Conservation (phyloP, 2,888 invertebrate genomes). For the Cephus runcator region DNA sequence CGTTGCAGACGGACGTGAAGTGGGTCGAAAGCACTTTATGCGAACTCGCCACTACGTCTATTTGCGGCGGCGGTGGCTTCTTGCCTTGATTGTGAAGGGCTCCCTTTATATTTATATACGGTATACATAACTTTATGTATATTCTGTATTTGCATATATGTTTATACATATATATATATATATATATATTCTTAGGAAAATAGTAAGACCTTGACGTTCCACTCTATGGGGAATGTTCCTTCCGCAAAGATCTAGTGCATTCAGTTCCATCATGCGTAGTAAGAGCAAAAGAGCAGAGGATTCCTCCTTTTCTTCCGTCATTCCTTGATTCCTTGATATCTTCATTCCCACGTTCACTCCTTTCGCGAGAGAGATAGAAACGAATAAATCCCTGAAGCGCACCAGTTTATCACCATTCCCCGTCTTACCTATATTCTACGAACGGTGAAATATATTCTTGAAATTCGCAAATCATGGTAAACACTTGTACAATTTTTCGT, state of each 20-base stretch:
- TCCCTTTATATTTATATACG: not conserved
- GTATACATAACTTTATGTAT: not conserved
- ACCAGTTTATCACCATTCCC: not conserved
- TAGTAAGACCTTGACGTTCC: not conserved
- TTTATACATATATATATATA: not conserved
- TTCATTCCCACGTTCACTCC: not conserved
- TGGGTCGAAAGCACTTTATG: slow-evolving; percentile 2
- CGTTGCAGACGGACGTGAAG: not conserved
- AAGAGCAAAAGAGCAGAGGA: not conserved
- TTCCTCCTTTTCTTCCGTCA: not conserved
- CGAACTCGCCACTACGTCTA: not conserved
- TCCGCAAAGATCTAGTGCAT: not conserved
- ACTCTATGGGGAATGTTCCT: no score
- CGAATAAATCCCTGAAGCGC: not conserved
- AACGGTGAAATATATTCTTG: not conserved
- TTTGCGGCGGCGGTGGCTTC: not conserved
- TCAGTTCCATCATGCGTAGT: not conserved
- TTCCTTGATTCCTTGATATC: no score
- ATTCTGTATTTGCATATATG: not conserved
- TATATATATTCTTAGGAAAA: not conserved
- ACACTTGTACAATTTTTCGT: not conserved
- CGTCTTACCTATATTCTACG: not conserved
- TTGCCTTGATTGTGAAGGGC: not conserved
- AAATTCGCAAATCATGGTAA: not conserved
- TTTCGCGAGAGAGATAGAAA: not conserved